phyloP scores from a whole-genome alignment of 2,797 vertebrate species.

The Sphaeramia orbicularis region DNA sequence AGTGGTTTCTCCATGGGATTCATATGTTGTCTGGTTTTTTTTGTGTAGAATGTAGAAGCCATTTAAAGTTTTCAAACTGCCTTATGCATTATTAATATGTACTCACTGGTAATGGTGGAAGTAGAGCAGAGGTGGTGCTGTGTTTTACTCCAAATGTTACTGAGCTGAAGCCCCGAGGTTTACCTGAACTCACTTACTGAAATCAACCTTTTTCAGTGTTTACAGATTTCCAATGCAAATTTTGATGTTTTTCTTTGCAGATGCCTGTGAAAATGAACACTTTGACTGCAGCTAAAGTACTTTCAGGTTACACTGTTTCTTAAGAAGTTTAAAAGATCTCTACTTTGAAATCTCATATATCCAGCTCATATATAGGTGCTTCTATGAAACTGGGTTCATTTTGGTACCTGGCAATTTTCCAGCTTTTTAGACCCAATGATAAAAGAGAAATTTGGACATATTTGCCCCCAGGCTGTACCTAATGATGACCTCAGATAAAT shows the following conservation, averaged over 20 bases:
- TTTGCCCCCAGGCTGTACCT: too few relatives aligned
- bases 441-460: too few relatives aligned
- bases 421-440: too few relatives aligned
- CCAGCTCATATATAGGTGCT: too few relatives aligned
- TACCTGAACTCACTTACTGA: not conserved
- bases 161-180: slow-evolving; percentile 11
- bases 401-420: too few relatives aligned
- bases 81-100: slow-evolving; percentile 30
- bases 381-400: too few relatives aligned
- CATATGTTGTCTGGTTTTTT: slow-evolving; percentile 2
- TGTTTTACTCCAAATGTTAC: slow-evolving; percentile 19
- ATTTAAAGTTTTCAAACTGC: slow-evolving; percentile 16
- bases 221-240: not conserved
- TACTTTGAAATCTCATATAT: not conserved
- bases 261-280: not conserved
- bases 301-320: not conserved
- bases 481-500: too few relatives aligned
- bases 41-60: not conserved
- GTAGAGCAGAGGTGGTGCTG: slow-evolving; percentile 22
- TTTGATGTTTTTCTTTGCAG: not conserved
- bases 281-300: not conserved
- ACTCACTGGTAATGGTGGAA: slow-evolving; percentile 3
- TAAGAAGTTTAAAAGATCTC: not conserved
- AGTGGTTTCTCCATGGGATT: slow-evolving; percentile 18
- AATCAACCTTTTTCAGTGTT: not conserved